A percentile compares a stretch with the other conserved stretches of the same genome.
These are phyloP conservation scores for Miltochrista miniata DNA, from an alignment of 2,888 invertebrate species.

Conservation along the genomic window DNA sequence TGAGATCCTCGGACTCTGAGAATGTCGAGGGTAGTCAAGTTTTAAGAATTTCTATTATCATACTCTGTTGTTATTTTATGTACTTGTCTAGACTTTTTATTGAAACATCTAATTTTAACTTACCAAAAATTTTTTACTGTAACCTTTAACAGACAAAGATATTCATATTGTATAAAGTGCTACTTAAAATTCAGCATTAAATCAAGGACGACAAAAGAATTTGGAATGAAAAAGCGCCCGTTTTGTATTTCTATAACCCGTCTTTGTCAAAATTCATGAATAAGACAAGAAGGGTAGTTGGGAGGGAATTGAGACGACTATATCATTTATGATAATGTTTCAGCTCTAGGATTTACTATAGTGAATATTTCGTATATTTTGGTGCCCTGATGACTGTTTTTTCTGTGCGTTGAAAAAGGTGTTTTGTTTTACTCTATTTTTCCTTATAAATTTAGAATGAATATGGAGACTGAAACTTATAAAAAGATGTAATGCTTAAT, in stretches of 20 bases:
- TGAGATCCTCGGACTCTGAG: too few species aligned
- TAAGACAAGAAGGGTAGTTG: constrained; percentile 43
- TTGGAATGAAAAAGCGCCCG: constrained; percentile 38
- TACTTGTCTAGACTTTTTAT: too few species aligned
- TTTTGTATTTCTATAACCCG: constrained; percentile 41
- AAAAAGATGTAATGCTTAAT: not conserved
- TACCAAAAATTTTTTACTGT: constrained; percentile 28
- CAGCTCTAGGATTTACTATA: constrained; percentile 22
- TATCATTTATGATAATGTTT: constrained; percentile 46
- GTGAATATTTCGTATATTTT: constrained; percentile 23
- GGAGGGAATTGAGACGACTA: constrained; percentile 34
- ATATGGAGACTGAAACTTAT: too few species aligned
- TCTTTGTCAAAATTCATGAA: constrained; percentile 50
- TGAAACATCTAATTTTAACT: constrained; percentile 9
- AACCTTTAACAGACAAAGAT: constrained; percentile 35
- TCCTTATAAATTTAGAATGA: not conserved
- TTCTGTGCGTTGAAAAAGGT: not conserved
- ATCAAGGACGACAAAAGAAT: constrained; percentile 39
- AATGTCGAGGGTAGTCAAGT: too few species aligned
- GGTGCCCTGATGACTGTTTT: constrained; percentile 6
- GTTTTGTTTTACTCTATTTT: not conserved
- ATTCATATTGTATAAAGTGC: constrained; percentile 36
- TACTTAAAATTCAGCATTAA: constrained; percentile 40
- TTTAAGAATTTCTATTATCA: too few species aligned
- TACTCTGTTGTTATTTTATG: too few species aligned